Evolutionary conservation across 2,113 vertebrate species (phyloP), one percentile per base, ranked within the genome.

Genomic region (Nothoprocta perdicaria): DNA sequence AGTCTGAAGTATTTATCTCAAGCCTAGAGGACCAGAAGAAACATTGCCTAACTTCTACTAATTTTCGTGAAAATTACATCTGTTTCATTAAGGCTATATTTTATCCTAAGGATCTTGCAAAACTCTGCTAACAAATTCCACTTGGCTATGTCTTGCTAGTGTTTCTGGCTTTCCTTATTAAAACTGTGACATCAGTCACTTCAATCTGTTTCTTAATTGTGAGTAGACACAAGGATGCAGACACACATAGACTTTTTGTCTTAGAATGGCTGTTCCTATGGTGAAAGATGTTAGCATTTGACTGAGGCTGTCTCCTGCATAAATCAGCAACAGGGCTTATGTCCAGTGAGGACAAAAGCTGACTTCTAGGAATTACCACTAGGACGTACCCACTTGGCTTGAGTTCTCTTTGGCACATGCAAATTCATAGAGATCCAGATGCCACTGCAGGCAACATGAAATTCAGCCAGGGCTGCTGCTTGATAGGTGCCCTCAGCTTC

Each of bases 151-250:
- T 83, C 85, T 89, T 90, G 27, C 41, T 75, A 18, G 16, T 67
- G 41, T 83, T 94, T 91, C 93, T 95, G 73, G 52, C 33, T 80
- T 80, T 41, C 74, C 33, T 89, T 91, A 68, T 75, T 81, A 83
- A 53, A 94, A 86, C n/a, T 75, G 38, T 86, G 61, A 80, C 69
- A 86, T 90, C 88, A 78, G 76, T 52, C 73, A 48, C 52, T 88
- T 91, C 76, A 83, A 2, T 85, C 50, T 87, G 23, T 41, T 75
- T 91, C 33, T 71, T 89, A 71, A 71, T 71, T 61, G 55, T 60
- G 76, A 89, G 57, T 31, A 86, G 62, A 31, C 27, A 58, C 23
- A 84, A 35, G n/a, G 52, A 57, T 52, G 31, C 57, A 92, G 65
- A 27, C 15, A 67, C 9, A 60, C 24, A 81, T 52, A 72, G 27